phyloP scores from a whole-genome alignment of 2,888 invertebrate genomes.

The Cephalotes varians region DNA sequence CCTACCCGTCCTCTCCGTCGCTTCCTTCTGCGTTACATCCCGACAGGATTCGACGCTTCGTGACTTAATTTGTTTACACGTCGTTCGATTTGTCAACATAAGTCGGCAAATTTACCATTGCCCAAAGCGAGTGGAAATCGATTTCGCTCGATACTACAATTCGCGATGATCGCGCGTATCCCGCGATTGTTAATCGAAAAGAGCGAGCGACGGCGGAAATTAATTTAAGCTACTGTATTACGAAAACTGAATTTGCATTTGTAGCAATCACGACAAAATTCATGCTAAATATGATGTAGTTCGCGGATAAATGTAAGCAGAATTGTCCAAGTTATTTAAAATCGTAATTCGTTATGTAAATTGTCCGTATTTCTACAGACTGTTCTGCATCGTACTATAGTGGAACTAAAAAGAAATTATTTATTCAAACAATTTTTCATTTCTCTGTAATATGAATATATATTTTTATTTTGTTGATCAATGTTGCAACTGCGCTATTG shows the following conservation, averaged over 20 bases:
- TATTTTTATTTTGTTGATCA: not conserved
- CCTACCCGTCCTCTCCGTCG: not conserved
- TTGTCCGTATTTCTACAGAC: not conserved
- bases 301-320: not conserved
- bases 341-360: not conserved
- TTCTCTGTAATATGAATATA: not conserved
- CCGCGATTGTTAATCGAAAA: slow-evolving; percentile 1
- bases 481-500: not conserved
- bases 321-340: slow-evolving; percentile 10
- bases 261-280: not conserved
- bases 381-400: not conserved
- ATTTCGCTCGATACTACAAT: not conserved
- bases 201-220: not conserved
- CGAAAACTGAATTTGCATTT: not conserved
- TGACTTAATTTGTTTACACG: slow-evolving; percentile 75
- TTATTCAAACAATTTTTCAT: not conserved
- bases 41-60: slow-evolving; percentile 45
- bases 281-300: not conserved
- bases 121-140: slow-evolving; percentile 38
- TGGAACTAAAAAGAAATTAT: not conserved
- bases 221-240: slow-evolving; percentile 27
- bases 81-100: slow-evolving; percentile 74
- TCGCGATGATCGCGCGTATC: not conserved
- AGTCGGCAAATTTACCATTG: slow-evolving; percentile 75
- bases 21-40: slow-evolving; percentile 49